Base-by-base conservation (phyloP, 2,113 vertebrate genomes). In the Electrona antarctica region DNA sequence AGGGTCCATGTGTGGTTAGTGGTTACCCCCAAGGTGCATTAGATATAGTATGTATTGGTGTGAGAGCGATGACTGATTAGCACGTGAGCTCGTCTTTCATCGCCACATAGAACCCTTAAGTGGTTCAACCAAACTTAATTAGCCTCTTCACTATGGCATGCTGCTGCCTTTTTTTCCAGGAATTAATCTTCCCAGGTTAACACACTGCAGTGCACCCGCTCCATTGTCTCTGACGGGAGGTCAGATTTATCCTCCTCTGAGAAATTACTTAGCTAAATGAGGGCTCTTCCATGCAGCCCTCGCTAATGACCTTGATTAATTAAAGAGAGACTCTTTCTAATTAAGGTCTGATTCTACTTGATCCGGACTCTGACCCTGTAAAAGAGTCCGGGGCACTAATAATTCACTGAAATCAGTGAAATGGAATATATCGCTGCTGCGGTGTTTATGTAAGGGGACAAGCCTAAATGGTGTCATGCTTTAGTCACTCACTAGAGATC, bases 291-390 rank as follows among this genome's bases (percentile, higher is more conserved):
- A 11, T 68, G 77, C 79, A 71, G 60, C 72, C 70, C 59, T 65
- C 13, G 79, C 79, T 86, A 90, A 90, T 75, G 73, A 90, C 76
- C 87, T 85, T 82, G 76, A 83, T 91, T 87, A 88, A 93, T 93
- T 91, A 90, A 87, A 74, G 71, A 78, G 68, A 73, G 79, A 73
- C 76, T 68, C 69, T 15, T 73, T 78, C 76, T 92, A 88, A 93
- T 92, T 85, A 91, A 81, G 67, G 81, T 85, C 75, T 73, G 74
- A 80, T 79, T 85, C 72, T 58, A 14, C 65, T 61, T 50, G 78
- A 80, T 79, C 74, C 33, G 33, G 33, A 56, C 80, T 74, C 51
- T 88, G 85, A 89, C 89, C 87, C 82, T 79, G 71, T 86, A 80
- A 88, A 88, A 76, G 64, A 76, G 77, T 50, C 78, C 9, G 69